A percentile compares a stretch with the other conserved stretches of the same genome.
Conservation (phyloP, 2,113 vertebrate species). For the Cyanoderma ruficeps region DNA sequence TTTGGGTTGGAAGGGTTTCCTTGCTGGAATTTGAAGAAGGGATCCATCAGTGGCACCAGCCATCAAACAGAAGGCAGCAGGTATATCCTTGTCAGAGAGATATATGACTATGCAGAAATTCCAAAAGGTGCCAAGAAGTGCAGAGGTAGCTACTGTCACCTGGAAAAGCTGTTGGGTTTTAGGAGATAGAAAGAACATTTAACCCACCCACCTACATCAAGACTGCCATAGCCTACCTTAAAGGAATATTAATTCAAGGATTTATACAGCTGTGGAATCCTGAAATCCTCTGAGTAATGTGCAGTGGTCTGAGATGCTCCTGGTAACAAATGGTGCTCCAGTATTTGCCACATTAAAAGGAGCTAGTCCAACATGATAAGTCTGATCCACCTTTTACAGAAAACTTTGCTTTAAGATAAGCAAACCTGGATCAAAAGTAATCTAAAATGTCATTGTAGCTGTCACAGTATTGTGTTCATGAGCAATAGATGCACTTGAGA, state of each 20-base stretch:
- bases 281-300: constrained; percentile 59
- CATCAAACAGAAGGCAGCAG: constrained; percentile 66
- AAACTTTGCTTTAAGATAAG: background rate
- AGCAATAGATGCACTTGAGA: background rate
- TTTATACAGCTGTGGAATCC: constrained; percentile 59
- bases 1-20: constrained; percentile 66
- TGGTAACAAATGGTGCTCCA: background rate
- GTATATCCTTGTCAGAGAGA: constrained; percentile 61
- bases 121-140: constrained; percentile 28
- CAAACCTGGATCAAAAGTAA: background rate
- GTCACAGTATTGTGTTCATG: background rate
- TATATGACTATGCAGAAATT: constrained; percentile 42
- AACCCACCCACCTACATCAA: background rate
- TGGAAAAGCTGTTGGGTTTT: constrained; percentile 43
- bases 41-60: constrained; percentile 42
- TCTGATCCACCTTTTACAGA: background rate
- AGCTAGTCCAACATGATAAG: background rate
- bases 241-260: constrained; percentile 64
- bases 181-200: background rate
- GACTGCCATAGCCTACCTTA: background rate
- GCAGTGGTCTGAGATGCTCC: constrained; percentile 34
- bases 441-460: background rate
- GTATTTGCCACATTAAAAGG: background rate
- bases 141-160: constrained; percentile 52
- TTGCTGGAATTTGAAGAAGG: constrained; percentile 12